Evolutionary conservation across 2,797 vertebrate species (phyloP), one percentile per base, ranked within the genome.

Genomic region (Falco concolor): DNA sequence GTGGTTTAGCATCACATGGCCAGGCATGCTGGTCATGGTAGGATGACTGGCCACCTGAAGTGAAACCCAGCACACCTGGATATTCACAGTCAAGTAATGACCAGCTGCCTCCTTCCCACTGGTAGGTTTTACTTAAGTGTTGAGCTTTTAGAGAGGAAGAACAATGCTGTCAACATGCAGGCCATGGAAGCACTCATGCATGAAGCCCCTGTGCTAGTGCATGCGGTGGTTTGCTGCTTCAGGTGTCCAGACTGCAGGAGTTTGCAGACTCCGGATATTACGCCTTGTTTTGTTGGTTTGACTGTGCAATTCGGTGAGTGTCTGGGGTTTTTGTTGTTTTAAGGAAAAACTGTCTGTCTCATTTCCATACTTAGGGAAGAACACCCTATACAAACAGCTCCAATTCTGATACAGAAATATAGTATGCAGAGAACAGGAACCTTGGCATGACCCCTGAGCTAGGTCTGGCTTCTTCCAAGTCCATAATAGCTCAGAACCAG

Each of bases 1-100:
- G 34, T 28, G 54, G 5, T 36, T 67, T 34, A 54, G 34, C 49
- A 20, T 4, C 12, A 2, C 0, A 0, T 21, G 17, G 32, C 38
- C 24, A 14, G 28, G 53, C 5, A 6, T 1, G 0, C 2, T 42
- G 56, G 47, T 3, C 10, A 4, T 10, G 49, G 19, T 1, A 38
- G 54, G 12, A 4, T 20, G 59, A 10, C n/a, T 10, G 49, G 15
- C 30, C 47, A 13, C 9, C 42, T 18, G 9, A 42, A 56, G n/a
- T 40, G 54, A 30, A 49, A 57, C 54, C 23, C 57, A 30, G 61
- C 86, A 38, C 38, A 24, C 24, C 23, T 64, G 79, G 76, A 5
- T 38, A 27, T 15, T 60, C 61, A 14, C 38, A 68, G 50, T 23
- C 18, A 30, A 56, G 9, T 14, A 47, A 17, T 32, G 17, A 8